A percentile compares a stretch with the other conserved stretches of the same genome.
Evolutionary conservation across 2,888 invertebrate genomes (phyloP).

Genomic region (Alitta virens): DNA sequence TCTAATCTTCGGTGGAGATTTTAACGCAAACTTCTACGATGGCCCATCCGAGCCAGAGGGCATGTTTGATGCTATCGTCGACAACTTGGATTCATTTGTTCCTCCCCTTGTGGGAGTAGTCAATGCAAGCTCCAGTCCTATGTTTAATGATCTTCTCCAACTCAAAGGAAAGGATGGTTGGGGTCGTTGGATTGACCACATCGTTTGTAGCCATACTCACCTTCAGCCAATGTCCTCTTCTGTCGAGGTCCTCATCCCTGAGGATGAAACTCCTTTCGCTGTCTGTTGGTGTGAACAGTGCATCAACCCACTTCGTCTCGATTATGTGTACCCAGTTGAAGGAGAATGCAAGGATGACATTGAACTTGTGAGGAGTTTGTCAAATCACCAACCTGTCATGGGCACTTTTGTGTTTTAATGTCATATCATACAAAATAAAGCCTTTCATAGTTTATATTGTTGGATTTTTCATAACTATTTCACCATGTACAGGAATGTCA

Average conservation of each 20-base stretch:
- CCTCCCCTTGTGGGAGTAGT: constrained; percentile 12
- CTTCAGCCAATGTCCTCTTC: constrained; percentile 1
- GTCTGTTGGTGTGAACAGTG: constrained; percentile 19
- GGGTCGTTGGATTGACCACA: constrained; percentile 19
- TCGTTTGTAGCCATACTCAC: constrained; percentile 4
- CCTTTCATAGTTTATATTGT: no score
- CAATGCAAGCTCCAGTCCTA: constrained; percentile 11
- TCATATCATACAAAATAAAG: no score
- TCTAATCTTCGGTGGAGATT: constrained; percentile 20
- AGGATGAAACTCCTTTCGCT: constrained; percentile 12
- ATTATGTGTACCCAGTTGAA: constrained; percentile 7
- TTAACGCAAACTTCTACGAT: constrained; percentile 13
- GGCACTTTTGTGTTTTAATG: constrained; percentile 12
- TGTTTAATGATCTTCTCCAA: constrained; percentile 18
- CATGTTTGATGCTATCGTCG: constrained; percentile 2
- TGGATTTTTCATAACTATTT: no score
- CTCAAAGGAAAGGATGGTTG: constrained; percentile 12
- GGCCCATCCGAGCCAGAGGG: not conserved
- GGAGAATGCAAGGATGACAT: constrained; percentile 1
- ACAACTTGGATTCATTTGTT: constrained; percentile 15
- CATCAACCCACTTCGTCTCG: constrained; percentile 8
- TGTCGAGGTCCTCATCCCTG: constrained; percentile 10
- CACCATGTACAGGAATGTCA: no score
- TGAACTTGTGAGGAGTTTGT: constrained; percentile 8
- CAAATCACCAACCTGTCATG: constrained; percentile 23